Percentiles rank a stretch among this genome's conserved stretches.
Conservation (phyloP, 2,888 invertebrate genomes). For the Melipona beecheii region DNA sequence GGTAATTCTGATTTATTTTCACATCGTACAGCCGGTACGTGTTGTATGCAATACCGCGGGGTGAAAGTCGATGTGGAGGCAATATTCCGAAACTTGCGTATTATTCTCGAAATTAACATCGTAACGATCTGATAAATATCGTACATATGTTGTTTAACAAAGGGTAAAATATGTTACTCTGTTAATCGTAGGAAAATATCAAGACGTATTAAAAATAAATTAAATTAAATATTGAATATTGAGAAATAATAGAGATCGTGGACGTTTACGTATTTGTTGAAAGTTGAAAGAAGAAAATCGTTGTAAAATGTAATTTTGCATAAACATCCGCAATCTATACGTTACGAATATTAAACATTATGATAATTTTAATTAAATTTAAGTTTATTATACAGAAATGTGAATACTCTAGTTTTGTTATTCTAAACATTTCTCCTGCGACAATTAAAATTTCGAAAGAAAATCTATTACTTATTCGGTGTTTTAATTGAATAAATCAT, state of each 20-base stretch:
- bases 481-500: not conserved
- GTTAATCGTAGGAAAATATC: not conserved
- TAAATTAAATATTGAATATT: not conserved
- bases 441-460: not conserved
- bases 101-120: constrained; percentile 18
- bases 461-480: not conserved
- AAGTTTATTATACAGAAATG: not conserved
- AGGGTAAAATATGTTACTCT: not conserved
- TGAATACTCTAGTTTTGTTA: not conserved
- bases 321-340: not conserved
- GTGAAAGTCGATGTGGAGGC: constrained; percentile 32
- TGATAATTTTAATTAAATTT: not conserved
- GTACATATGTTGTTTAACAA: not conserved
- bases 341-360: not conserved
- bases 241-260: not conserved
- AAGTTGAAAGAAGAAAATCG: not conserved
- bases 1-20: constrained; percentile 32
- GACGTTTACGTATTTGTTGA: not conserved
- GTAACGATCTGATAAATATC: constrained; percentile 1
- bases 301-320: not conserved
- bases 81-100: constrained; percentile 2
- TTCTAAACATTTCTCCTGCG: not conserved
- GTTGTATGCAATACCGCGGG: not conserved
- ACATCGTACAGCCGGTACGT: constrained; percentile 13
- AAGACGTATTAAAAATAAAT: not conserved